phyloP scores from a whole-genome alignment of 1,140 invertebrate species.

The Caenorhabditis tropicalis region DNA sequence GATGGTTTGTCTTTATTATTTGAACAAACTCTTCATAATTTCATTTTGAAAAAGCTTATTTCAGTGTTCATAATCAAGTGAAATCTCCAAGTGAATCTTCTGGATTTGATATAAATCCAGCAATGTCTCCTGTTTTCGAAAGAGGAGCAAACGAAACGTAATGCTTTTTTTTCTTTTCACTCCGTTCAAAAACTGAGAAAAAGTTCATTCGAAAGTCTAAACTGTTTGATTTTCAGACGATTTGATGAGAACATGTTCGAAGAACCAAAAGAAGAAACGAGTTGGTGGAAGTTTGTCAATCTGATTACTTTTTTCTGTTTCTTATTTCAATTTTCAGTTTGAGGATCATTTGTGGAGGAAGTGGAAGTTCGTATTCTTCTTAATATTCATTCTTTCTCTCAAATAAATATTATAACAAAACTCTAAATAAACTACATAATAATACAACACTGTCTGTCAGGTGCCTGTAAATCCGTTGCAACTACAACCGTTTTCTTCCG shows the following conservation, averaged over 20 bases:
- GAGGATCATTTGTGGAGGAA: neutral
- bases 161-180: neutral
- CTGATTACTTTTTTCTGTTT: neutral
- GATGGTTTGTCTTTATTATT: too few species aligned
- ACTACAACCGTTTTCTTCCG: slow-evolving; percentile 25
- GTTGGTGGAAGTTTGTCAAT: slow-evolving; percentile 11
- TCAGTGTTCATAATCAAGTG: neutral
- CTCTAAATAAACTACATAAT: neutral
- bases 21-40: too few species aligned
- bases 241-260: neutral
- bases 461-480: slow-evolving; percentile 19
- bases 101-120: slow-evolving; percentile 30
- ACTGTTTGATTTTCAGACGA: neutral
- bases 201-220: neutral
- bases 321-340: neutral
- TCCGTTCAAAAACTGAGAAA: neutral
- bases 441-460: slow-evolving; percentile 30
- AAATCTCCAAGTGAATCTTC: neutral
- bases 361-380: neutral
- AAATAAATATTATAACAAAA: neutral
- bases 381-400: neutral
- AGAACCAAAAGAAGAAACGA: neutral
- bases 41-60: neutral
- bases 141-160: slow-evolving; percentile 13
- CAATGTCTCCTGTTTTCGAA: slow-evolving; percentile 26